These are phyloP conservation scores for rat (Rattus norvegicus) DNA, from an alignment of 2,113 vertebrate species.

Conservation along the genomic window GRCr8 NC_086028.1:76704501-76705000, in stretches of 20 bases:
- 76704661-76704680: too few species aligned
- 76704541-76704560: slow-evolving; percentile 17
- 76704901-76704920: too few species aligned
- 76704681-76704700: too few species aligned
- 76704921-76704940: too few species aligned
- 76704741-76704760: background rate
- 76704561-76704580: slow-evolving; percentile 40
- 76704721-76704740: background rate
- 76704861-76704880: too few species aligned
- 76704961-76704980: too few species aligned
- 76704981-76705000: too few species aligned
- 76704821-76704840: background rate
- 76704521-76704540: slow-evolving; percentile 31
- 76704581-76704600: slow-evolving; percentile 61
- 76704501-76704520: slow-evolving; percentile 23
- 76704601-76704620: too few species aligned
- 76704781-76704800: slow-evolving; percentile 19
- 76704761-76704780: background rate
- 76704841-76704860: background rate
- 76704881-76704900: too few species aligned
- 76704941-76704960: too few species aligned
- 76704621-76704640: too few species aligned
- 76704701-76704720: background rate
- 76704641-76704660: too few species aligned
- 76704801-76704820: background rate